A percentile compares a stretch with the other conserved stretches of the same genome.
phyloP scores from a whole-genome alignment of 2,888 invertebrate species.

The Callyntrura sp. region DNA sequence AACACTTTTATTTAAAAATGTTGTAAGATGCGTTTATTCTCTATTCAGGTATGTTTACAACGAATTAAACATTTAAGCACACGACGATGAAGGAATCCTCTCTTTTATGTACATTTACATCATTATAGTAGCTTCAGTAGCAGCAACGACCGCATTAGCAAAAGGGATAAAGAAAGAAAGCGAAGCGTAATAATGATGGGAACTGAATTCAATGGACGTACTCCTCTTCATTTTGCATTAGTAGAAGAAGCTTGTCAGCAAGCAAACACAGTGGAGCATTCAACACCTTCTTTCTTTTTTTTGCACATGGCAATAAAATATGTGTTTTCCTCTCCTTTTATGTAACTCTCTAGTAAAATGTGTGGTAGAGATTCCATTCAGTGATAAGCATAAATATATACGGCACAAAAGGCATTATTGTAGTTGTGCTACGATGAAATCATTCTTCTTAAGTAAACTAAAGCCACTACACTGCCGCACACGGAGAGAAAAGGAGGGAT shows the following conservation, averaged over 20 bases:
- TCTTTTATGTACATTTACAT: not conserved
- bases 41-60: not conserved
- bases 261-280: not conserved
- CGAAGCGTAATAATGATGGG: slow-evolving; percentile 8
- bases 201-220: not conserved
- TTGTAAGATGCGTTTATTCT: not conserved
- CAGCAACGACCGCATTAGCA: not conserved
- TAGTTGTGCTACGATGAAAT: slow-evolving; percentile 11
- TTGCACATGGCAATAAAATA: slow-evolving; percentile 35
- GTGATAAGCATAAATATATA: slow-evolving; percentile 15
- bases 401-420: slow-evolving; percentile 38
- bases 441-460: slow-evolving; percentile 24
- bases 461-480: not conserved
- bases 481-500: slow-evolving; percentile 25
- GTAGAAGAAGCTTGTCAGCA: not conserved
- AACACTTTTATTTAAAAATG: not conserved
- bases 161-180: not conserved
- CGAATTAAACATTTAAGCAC: not conserved
- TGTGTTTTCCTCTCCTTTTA: slow-evolving; percentile 1
- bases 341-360: slow-evolving; percentile 12
- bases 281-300: slow-evolving; percentile 16
- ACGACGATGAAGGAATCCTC: not conserved
- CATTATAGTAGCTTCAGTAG: not conserved
- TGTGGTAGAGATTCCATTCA: slow-evolving; percentile 60
- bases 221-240: not conserved